Evolutionary conservation across 2,888 invertebrate species (phyloP).

Genomic region (Pheosia gnoma): DNA sequence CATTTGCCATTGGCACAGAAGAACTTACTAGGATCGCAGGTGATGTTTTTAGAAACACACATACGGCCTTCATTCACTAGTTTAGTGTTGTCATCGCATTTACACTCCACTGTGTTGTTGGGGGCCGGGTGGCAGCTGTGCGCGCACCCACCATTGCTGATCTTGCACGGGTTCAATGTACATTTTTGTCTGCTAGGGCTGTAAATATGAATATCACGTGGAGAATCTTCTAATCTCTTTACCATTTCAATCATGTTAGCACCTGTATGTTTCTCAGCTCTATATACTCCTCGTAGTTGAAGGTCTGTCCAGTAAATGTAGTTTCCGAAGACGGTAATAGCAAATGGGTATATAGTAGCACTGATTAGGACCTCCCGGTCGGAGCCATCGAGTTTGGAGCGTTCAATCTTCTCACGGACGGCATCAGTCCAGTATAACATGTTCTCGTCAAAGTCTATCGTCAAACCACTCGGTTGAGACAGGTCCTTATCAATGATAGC

Average conservation of each 20-base stretch:
- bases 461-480: constrained; percentile 97
- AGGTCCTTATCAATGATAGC: constrained; percentile 95
- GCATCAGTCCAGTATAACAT: constrained; percentile 99
- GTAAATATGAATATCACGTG: constrained; percentile 95
- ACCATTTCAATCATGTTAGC: constrained; percentile 97
- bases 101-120: constrained; percentile 94
- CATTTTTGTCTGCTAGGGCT: constrained; percentile 92
- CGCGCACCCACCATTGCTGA: constrained; percentile 98
- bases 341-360: constrained; percentile 97
- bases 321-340: constrained; percentile 94
- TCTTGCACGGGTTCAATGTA: constrained; percentile 91
- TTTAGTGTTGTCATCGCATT: constrained; percentile 93
- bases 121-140: constrained; percentile 96
- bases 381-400: constrained; percentile 93
- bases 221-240: constrained; percentile 95
- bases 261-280: constrained; percentile 98
- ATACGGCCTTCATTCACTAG: constrained; percentile 96
- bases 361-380: constrained; percentile 93
- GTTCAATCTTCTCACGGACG: constrained; percentile 96
- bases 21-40: constrained; percentile 94
- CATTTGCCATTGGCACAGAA: constrained; percentile 97
- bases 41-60: constrained; percentile 95
- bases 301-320: constrained; percentile 99
- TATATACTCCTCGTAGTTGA: constrained; percentile 95
- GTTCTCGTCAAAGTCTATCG: constrained; percentile 97